A percentile compares a stretch with the other conserved stretches of the same genome.
Conservation (phyloP, 2,113 vertebrate genomes). For the Procavia capensis region DNA sequence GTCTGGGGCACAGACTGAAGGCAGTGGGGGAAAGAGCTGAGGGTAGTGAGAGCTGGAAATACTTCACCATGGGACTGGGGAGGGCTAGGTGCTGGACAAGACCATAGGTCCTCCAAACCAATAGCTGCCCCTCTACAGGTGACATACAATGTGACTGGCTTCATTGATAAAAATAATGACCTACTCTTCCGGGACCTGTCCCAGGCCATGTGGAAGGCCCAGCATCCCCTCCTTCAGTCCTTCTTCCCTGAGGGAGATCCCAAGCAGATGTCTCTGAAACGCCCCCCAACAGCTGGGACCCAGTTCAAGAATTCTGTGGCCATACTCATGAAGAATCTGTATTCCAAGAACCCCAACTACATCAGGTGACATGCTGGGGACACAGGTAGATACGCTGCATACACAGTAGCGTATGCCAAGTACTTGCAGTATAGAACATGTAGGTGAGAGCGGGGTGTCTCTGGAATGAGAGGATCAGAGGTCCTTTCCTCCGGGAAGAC, state of each 20-base stretch:
- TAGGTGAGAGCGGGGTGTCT: not conserved
- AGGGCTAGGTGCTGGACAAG: not conserved
- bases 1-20: not conserved
- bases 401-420: not conserved
- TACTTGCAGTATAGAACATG: not conserved
- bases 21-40: rapidly evolving
- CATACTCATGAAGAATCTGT: slow-evolving; percentile 89
- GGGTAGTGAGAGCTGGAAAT: rapidly evolving
- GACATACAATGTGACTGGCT: slow-evolving; percentile 85
- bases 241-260: slow-evolving; percentile 90
- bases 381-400: not conserved
- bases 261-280: slow-evolving; percentile 85
- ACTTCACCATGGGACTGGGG: not conserved
- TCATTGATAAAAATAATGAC: slow-evolving; percentile 92
- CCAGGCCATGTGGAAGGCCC: slow-evolving; percentile 88
- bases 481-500: not conserved
- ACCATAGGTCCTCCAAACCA: not conserved
- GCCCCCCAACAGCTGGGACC: slow-evolving; percentile 86
- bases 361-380: slow-evolving; percentile 84
- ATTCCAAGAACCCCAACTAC: slow-evolving; percentile 91
- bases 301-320: slow-evolving; percentile 89
- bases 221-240: slow-evolving; percentile 82
- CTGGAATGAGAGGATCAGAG: not conserved
- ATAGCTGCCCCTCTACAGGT: slow-evolving; percentile 80
- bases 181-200: slow-evolving; percentile 90